Evolutionary conservation across 2,113 vertebrate genomes (phyloP).

Genomic region (Cebidichthys violaceus): DNA sequence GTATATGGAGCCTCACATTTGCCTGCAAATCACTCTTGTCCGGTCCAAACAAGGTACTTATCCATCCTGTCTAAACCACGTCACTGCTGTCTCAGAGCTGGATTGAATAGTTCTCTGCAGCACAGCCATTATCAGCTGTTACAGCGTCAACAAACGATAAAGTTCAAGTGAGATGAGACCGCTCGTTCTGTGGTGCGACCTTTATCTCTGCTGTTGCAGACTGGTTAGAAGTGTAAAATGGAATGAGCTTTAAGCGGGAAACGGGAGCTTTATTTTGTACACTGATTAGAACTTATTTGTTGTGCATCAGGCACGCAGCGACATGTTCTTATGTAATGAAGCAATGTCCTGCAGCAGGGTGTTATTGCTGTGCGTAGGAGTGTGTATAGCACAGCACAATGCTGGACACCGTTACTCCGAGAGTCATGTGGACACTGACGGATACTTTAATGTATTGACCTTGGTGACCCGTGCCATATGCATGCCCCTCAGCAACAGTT

Average conservation of each 20-base stretch:
- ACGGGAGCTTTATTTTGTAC: not conserved
- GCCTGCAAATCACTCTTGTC: slow-evolving; percentile 23
- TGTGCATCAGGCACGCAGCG: not conserved
- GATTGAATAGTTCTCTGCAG: slow-evolving; percentile 33
- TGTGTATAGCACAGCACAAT: not conserved
- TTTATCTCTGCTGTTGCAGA: not conserved
- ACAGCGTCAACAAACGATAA: slow-evolving; percentile 5
- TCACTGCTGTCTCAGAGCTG: slow-evolving; percentile 9
- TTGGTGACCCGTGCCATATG: slow-evolving; percentile 48
- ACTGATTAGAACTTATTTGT: not conserved
- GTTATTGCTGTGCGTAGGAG: not conserved
- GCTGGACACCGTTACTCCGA: not conserved
- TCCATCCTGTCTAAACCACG: slow-evolving; percentile 5
- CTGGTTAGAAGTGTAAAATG: not conserved
- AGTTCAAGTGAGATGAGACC: slow-evolving; percentile 52
- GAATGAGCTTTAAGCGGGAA: not conserved
- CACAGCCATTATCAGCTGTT: slow-evolving; percentile 26
- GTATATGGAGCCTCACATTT: not conserved
- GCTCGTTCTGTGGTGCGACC: not conserved
- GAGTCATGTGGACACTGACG: slow-evolving; percentile 20
- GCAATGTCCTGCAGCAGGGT: not conserved
- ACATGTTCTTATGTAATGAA: slow-evolving; percentile 6
- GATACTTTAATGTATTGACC: slow-evolving; percentile 45
- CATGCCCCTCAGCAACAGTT: slow-evolving; percentile 23
- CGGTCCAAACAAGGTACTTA: slow-evolving; percentile 25